These are phyloP conservation scores for Andrena dorsata DNA, from an alignment of 2,888 invertebrate species.

Conservation along the genomic window DNA sequence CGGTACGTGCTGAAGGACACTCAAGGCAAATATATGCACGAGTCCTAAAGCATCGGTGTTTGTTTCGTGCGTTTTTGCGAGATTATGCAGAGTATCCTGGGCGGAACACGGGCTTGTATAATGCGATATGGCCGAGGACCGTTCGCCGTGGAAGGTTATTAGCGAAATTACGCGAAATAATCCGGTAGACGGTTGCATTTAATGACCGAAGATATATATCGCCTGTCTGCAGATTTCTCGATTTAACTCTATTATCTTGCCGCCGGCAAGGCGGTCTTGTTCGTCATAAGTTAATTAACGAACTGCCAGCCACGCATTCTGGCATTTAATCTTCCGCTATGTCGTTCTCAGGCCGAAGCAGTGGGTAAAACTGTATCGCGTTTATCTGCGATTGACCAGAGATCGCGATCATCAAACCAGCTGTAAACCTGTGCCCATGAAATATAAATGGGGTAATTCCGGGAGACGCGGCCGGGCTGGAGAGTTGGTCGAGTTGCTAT, in stretches of 20 bases:
- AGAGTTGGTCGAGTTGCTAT: too few species aligned
- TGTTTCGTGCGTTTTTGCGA: not conserved
- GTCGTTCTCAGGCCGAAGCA: constrained; percentile 20
- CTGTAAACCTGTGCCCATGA: too few species aligned
- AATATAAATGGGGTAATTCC: too few species aligned
- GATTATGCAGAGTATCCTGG: not conserved
- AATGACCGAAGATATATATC: constrained; percentile 41
- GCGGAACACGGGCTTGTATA: not conserved
- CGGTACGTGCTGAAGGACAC: not conserved
- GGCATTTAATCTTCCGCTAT: constrained; percentile 50
- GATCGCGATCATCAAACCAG: too few species aligned
- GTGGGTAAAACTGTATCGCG: constrained; percentile 20
- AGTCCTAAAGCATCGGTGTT: not conserved
- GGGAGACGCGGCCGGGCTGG: too few species aligned
- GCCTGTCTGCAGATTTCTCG: constrained; percentile 41
- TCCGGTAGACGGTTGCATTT: constrained; percentile 42
- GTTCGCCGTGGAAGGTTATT: constrained; percentile 41
- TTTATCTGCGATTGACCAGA: constrained; percentile 22
- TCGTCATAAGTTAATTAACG: constrained; percentile 62
- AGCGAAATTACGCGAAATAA: constrained; percentile 59
- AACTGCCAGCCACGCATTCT: constrained; percentile 38
- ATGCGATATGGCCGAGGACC: not conserved
- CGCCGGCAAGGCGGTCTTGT: constrained; percentile 38
- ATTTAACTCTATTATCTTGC: constrained; percentile 49
- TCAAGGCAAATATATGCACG: not conserved